Evolutionary conservation across 2,113 vertebrate genomes (phyloP), one percentile per base, ranked within the genome.

Genomic region (Lasiurus cinereus): DNA sequence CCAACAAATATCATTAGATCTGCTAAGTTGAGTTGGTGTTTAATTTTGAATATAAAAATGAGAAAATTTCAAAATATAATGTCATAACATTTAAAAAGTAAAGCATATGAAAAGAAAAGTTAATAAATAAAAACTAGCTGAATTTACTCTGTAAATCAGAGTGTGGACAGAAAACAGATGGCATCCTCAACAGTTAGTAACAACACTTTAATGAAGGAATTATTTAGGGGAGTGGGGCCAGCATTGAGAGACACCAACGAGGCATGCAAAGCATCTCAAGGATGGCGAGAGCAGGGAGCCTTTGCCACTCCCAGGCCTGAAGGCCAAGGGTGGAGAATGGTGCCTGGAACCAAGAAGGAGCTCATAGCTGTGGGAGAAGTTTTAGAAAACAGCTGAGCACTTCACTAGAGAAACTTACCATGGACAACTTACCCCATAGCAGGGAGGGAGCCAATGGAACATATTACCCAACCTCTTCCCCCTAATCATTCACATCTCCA

Each of bases 21-120:
- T 54, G 76, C 48, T 79, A 29, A 72, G 11, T n/a, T 82, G 67
- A 94, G 48, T 48, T 21, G 7, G 8, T 62, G 39, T 72, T 29
- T 77, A 46, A 90, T 74, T 86, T 86, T 83, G 64, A 62, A 72
- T 72, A 67, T 64, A 43, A 67, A 69, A 67, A 78, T 52, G 43
- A n/a, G 22, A 77, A 74, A 22, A 46, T 59, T 74, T 82, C 22
- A 82, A 93, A 91, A 76, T 22, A 22, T 24, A 31, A 48, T 66
- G 19, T 80, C 59, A 62, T 78, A 56, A 59, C 31, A 59, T 59
- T 16, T 12, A 29, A 70, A 70, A 73, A 79, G 16, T 78, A 33
- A 64, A 88, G 70, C 27, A 69, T n/a, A 48, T 88, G 54, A 72
- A 78, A 83, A n/a, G 43, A 66, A 83, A 79, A 24, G 31, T 29